A percentile compares a stretch with the other conserved stretches of the same genome.
These are phyloP conservation scores for Athene noctua DNA, from an alignment of 2,113 vertebrate species.

Conservation along the genomic window DNA sequence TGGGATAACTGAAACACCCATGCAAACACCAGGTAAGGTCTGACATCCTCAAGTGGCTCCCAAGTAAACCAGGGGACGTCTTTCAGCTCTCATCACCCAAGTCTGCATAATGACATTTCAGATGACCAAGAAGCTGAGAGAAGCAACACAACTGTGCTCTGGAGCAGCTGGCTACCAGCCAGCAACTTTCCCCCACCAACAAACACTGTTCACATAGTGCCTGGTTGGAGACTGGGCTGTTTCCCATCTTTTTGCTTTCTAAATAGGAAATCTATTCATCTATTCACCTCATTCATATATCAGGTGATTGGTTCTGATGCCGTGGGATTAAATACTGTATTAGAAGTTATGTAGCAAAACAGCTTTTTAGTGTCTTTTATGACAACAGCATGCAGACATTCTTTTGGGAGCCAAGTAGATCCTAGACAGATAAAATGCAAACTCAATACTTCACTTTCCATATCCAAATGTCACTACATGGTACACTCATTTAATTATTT, in stretches of 20 bases:
- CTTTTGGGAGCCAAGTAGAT: neutral
- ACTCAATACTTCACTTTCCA: neutral
- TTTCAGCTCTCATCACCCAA: neutral
- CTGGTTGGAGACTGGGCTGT: accelerated
- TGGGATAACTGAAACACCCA: neutral
- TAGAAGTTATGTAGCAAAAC: neutral
- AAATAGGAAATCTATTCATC: neutral
- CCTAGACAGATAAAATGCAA: neutral
- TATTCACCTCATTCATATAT: neutral
- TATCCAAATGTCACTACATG: neutral
- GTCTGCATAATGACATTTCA: neutral
- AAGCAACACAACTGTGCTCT: neutral
- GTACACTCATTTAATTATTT: neutral
- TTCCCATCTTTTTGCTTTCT: neutral
- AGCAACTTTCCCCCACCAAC: neutral
- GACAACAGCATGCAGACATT: neutral
- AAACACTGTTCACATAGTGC: neutral
- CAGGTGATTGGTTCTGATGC: neutral
- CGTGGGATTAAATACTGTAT: neutral
- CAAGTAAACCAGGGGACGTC: neutral
- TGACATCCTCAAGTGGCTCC: neutral
- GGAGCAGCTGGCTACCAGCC: neutral
- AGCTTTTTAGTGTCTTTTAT: neutral
- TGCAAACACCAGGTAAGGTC: neutral
- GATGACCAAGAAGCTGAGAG: neutral